Base-by-base conservation (phyloP, 1,140 invertebrate genomes). In the Periplaneta americana region DNA sequence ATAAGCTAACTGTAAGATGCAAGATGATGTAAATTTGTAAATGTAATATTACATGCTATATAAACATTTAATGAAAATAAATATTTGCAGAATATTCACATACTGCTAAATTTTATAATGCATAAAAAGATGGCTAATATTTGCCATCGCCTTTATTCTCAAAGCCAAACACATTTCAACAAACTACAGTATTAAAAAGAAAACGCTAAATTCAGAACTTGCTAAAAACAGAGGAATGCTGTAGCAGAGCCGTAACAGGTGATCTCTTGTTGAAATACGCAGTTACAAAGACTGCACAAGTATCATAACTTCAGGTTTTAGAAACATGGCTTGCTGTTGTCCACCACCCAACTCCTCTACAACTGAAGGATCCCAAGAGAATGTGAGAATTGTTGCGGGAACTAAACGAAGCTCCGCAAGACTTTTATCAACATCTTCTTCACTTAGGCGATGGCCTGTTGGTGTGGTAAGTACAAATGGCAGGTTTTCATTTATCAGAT, bases 271-370 rank as follows among this genome's bases (percentile, higher is more conserved):
- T 11, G 36, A 32, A 80, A 4, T 2, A 75, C n/a, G 1, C 35
- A 48, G 35, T 86, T 91, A 93, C 83, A 93, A 85, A 78, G 91
- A 87, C 86, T 93, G 92, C 28, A 96, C 90, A 66, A 95, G 87
- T 84, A 92, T 89, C 86, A 95, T 91, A 1, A 95, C 89, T 87
- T 96, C 94, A 10, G 94, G 92, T 86, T 95, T 96, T 35, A 96
- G 89, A 87, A 91, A 96, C 83, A 89, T 89, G 0, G 88, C 88
- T 11, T 66, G 22, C 48, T 1, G 48, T 77, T 89, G 88, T 75
- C 88, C 89, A 79, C 90, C 89, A 28, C 89, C 88, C 2, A 90
- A 88, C 82, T 91, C 88, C 15, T 91, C 88, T 2, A 87, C 84
- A 0, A 91, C 86, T 3, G 86, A 87, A 3, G 87, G 84, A 83